Conservation (phyloP, 53 echinoderm and acorn worm species). For the Apostichopus leukothele region DNA sequence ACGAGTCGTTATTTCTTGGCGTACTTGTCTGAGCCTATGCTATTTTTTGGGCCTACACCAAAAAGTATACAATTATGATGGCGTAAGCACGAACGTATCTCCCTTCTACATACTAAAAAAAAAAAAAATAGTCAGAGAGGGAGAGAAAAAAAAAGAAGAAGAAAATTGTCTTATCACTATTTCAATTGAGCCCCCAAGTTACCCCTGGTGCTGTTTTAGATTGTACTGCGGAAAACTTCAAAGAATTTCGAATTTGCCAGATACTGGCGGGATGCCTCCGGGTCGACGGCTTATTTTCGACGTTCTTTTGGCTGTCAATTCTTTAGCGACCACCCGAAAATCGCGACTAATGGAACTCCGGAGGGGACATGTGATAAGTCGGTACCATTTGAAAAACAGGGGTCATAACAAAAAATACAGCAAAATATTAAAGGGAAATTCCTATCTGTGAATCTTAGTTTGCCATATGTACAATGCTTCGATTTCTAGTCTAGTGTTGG, state of each 20-base stretch:
- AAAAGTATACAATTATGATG: no score
- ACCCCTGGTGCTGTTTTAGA: constrained; percentile 15
- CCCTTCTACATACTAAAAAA: no score
- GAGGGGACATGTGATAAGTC: constrained; percentile 35
- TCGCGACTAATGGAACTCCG: constrained; percentile 38
- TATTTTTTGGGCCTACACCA: no score
- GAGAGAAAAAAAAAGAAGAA: no score
- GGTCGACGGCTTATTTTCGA: constrained; percentile 33
- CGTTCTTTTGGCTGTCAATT: constrained; percentile 22
- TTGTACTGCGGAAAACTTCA: constrained; percentile 32
- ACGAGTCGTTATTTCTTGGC: no score
- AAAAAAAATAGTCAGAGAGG: no score
- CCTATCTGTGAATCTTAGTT: background rate
- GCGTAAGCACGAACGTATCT: no score
- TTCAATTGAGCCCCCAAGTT: background rate
- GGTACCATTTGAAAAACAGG: constrained; percentile 10
- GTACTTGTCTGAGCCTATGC: no score
- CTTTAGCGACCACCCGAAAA: constrained; percentile 37
- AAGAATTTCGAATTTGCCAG: constrained; percentile 41
- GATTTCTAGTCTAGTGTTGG: no score
- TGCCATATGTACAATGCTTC: background rate
- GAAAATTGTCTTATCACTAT: background rate
- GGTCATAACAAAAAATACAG: background rate
- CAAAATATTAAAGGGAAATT: constrained; percentile 3
- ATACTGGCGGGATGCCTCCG: constrained; percentile 41